phyloP scores from a whole-genome alignment of 2,113 vertebrate species.

The western clawed frog (Xenopus tropicalis) region UCB_Xtro_10.0 CM004450.2:72186001-72186500 shows the following conservation, averaged over 20 bases:
- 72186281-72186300: neutral
- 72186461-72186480: slow-evolving; percentile 6
- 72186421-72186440: slow-evolving; percentile 40
- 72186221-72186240: neutral
- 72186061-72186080: too few relatives aligned
- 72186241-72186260: neutral
- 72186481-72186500: fast-evolving
- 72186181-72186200: too few relatives aligned
- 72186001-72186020: too few relatives aligned
- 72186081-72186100: too few relatives aligned
- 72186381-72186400: slow-evolving; percentile 36
- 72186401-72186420: slow-evolving; percentile 41
- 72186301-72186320: neutral
- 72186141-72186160: too few relatives aligned
- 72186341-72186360: neutral
- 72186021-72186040: too few relatives aligned
- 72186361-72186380: neutral
- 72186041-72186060: too few relatives aligned
- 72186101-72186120: too few relatives aligned
- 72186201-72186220: too few relatives aligned
- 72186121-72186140: too few relatives aligned
- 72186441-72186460: slow-evolving; percentile 25
- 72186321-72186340: neutral
- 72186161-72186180: too few relatives aligned
- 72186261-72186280: neutral